Evolutionary conservation across 2,888 invertebrate species (phyloP), one percentile per base, ranked within the genome.

Genomic region (Conomelus anceps): DNA sequence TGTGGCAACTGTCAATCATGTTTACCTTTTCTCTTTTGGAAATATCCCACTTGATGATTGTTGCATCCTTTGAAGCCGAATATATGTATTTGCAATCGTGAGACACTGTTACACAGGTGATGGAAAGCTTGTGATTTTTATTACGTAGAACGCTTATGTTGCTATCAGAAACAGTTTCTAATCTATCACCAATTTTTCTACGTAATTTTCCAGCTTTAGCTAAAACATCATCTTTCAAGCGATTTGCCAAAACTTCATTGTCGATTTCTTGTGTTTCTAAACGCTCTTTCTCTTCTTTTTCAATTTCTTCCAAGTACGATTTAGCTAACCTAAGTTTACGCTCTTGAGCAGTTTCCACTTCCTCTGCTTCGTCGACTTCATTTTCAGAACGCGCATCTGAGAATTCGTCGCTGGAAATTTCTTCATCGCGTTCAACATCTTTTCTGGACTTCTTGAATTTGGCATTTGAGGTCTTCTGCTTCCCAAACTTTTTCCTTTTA

Each of bases 311-410:
- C 41, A 99, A 94, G 93, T 98, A 98, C 92, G 97, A 95, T 93
- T 98, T 98, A 0, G 99, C 98, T 90, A 99, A 93, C 86, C 98
- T 95, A 88, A 99, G 93, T 91, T 97, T 97, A 93, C 98, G 99
- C 92, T 99, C 98, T 93, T 98, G 98, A 0, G 96, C 96, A 0
- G 98, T 98, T 93, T 98, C 97, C 22, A 92, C 92, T 24, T 92
- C 92, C n/a, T 92, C 92, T 26, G 91, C 90, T 22, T 92, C 91
- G 24, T 92, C 91, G 0, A 90, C 86, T 23, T 90, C 85, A 3
- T 86, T 63, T 23, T 86, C 86, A 6, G 84, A 84, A 22, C 90
- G 63, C 23, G 95, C 94, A 91, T 96, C 96, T 92, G 96, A 96
- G 63, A 63, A 63, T 91, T 95, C 96, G 0, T 93, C 93, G 90